These are phyloP conservation scores for Palloptera scutellata DNA, from an alignment of 2,888 invertebrate genomes.

Conservation along the genomic window DNA sequence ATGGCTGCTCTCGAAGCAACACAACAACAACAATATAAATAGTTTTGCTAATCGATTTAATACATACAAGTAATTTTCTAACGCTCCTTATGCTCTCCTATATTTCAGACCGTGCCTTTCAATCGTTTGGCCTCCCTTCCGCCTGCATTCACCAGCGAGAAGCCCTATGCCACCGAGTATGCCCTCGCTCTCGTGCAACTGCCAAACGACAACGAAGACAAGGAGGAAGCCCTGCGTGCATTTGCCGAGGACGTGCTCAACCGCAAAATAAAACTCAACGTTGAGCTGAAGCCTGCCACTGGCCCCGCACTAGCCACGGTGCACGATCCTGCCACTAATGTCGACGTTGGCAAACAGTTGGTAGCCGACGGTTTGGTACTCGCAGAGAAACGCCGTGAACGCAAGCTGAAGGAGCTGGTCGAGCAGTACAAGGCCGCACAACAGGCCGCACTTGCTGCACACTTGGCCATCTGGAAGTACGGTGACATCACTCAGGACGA, in stretches of 20 bases:
- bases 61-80: not conserved
- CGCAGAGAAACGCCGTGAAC: conserved; percentile 82
- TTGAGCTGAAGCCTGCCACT: conserved; percentile 73
- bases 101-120: conserved; percentile 68
- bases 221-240: conserved; percentile 75
- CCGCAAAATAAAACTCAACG: conserved; percentile 81
- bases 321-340: conserved; percentile 59
- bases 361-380: conserved; percentile 86
- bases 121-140: conserved; percentile 86
- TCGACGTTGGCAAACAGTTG: conserved; percentile 74
- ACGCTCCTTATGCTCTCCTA: not conserved
- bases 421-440: conserved; percentile 86
- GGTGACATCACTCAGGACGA: conserved; percentile 83
- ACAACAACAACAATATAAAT: conserved; percentile 30
- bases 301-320: conserved; percentile 60
- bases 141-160: conserved; percentile 75
- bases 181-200: conserved; percentile 82
- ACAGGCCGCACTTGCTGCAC: conserved; percentile 83
- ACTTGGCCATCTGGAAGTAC: conserved; percentile 94
- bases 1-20: conserved; percentile 44
- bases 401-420: conserved; percentile 79
- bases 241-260: conserved; percentile 73
- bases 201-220: conserved; percentile 88
- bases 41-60: conserved; percentile 1
- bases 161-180: conserved; percentile 88